Percentiles rank a stretch among this genome's conserved stretches.
These are phyloP conservation scores for Uromys caudimaculatus DNA, from an alignment of 2,797 vertebrate species.

Conservation along the genomic window DNA sequence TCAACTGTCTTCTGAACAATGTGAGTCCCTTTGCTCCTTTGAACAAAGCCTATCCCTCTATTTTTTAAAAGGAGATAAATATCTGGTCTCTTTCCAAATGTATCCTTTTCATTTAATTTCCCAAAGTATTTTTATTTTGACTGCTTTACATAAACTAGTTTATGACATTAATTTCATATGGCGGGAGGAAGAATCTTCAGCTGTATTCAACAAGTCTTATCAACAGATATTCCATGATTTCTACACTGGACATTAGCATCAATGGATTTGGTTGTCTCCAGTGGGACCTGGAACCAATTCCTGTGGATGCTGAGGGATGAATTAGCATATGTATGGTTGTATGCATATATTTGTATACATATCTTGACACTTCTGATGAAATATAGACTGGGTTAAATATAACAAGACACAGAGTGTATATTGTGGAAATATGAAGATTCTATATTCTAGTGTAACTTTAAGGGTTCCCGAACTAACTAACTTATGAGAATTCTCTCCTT, in stretches of 20 bases:
- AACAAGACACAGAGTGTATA: not conserved
- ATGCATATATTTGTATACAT: not conserved
- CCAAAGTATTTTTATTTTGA: not conserved
- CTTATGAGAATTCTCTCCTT: not conserved
- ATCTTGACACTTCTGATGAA: not conserved
- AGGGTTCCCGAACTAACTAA: not conserved
- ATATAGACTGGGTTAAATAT: not conserved
- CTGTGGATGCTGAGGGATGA: not conserved
- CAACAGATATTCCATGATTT: not conserved
- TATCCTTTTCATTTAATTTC: conserved; percentile 15
- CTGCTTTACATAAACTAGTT: not conserved
- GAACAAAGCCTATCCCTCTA: not conserved
- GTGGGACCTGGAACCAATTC: not conserved
- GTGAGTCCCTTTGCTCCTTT: not conserved
- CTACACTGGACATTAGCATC: not conserved
- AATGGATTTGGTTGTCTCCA: not conserved
- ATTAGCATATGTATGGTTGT: not conserved
- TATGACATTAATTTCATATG: not conserved
- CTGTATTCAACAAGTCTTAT: not conserved
- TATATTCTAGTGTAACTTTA: not conserved
- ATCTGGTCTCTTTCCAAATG: not conserved
- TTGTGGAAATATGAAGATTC: not conserved
- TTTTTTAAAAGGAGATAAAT: not conserved
- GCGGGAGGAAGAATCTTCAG: not conserved
- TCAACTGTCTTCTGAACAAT: not conserved